Base-by-base conservation (phyloP, 2,113 vertebrate genomes). In the Saguinus midas region DNA sequence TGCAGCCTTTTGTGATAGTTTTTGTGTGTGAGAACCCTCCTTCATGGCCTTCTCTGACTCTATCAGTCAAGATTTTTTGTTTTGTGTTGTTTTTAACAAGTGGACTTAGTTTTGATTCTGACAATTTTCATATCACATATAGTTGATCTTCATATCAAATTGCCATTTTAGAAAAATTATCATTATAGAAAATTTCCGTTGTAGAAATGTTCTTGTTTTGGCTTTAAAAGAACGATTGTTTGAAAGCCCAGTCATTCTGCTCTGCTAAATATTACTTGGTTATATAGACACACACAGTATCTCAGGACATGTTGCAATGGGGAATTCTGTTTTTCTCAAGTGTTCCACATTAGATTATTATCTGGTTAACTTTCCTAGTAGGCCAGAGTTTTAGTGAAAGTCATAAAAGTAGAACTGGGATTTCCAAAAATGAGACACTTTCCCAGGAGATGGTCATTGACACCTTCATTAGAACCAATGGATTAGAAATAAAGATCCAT, bases 371-470 rank as follows among this genome's bases (percentile, higher is more conserved):
- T 91, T 73, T 83, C 64, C 87, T 82, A 45, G 45, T 18, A n/a
- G 68, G n/a, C 14, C 76, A 79, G 68, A 86, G 66, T 85, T 91
- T 29, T 88, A 73, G 58, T 43, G 92, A 95, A 95, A 90, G 81
- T n/a, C 50, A 7, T 27, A 86, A 72, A 81, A 27, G 48, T 64
- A 29, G 81, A 70, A 61, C 43, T 64, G 52, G 75, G 61, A 13
- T 91, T 93, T 87, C 64, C 3, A 17, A 64, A 95, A 68, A 27
- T 73, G 32, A 94, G 29, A n/a, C 23, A 32, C 20, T 83, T 97
- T 66, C 45, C 85, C 70, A 82, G 20, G 81, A 91, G 87, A 90
- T 32, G 32, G 64, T 55, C 16, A 8, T 58, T 64, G 68, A 48
- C 32, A 48, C 55, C 40, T 86, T 83, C 61, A 16, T 73, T 48